A percentile compares a stretch with the other conserved stretches of the same genome.
Evolutionary conservation across 1,140 invertebrate genomes (phyloP).

Genomic region (Sarcophaga peregrina): DNA sequence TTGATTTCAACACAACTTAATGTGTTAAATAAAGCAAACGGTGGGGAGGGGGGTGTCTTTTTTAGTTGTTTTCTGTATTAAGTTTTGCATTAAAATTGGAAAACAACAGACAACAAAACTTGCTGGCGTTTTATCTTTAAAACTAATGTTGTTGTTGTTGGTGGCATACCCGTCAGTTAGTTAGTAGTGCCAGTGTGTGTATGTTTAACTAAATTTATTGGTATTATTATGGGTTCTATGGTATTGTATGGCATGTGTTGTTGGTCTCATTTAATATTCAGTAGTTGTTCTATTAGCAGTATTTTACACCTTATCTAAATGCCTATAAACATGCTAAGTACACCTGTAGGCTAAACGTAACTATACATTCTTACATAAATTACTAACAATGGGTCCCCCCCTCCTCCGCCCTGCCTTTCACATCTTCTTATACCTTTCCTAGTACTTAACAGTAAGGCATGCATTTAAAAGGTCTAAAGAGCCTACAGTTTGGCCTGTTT

Average conservation of each 20-base stretch:
- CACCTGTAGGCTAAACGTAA: background rate
- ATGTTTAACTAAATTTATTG: too few relatives aligned
- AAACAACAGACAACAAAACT: background rate
- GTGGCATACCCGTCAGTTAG: too few relatives aligned
- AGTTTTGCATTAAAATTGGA: background rate
- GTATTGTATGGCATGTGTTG: background rate
- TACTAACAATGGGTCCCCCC: background rate
- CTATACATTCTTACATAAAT: too few relatives aligned
- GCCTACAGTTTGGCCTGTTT: background rate
- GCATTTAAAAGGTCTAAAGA: too few relatives aligned
- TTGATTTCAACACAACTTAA: too few relatives aligned
- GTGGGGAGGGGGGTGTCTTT: too few relatives aligned
- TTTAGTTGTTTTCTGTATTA: too few relatives aligned
- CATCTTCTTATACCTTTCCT: background rate
- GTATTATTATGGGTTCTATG: background rate
- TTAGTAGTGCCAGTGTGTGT: too few relatives aligned
- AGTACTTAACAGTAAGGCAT: too few relatives aligned
- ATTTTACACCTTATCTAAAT: conserved; percentile 25
- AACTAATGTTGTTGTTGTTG: too few relatives aligned
- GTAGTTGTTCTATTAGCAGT: conserved; percentile 1
- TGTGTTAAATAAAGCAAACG: too few relatives aligned
- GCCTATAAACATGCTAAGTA: conserved; percentile 24
- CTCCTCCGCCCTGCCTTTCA: background rate
- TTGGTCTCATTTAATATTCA: conserved; percentile 5
- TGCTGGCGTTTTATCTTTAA: background rate